Base-by-base conservation (phyloP, 1,140 invertebrate species). In the Anadara kagoshimensis region DNA sequence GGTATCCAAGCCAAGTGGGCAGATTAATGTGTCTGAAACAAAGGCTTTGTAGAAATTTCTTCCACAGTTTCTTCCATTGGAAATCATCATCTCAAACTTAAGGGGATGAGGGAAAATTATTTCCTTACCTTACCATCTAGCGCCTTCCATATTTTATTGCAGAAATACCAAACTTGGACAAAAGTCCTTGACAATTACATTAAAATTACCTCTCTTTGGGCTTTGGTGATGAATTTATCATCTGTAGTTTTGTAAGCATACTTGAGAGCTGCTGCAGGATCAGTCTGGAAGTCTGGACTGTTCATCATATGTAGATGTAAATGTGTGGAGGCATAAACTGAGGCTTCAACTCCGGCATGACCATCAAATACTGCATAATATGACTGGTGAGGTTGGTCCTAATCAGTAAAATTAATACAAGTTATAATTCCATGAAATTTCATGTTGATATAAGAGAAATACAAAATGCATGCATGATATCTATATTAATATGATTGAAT, bases 321-420 rank as follows among this genome's bases (percentile, higher is more conserved):
- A 89, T 98, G 96, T 57, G 94, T 93, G 45, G 94, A 93, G 82
- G 93, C 93, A 91, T 97, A 98, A 65, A 92, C 92, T 7, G 97
- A 96, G 51, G 97, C 97, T 76, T 97, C 94, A 22, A 93, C 91
- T 11, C 97, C 97, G n/a, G 94, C 95, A 88, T 99, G 97, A 1
- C 97, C 97, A 91, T 98, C 97, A 89, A 97, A 98, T 75, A 99
- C 94, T 58, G 95, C 97, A 90, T 96, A 98, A 90, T 88, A 90
- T 94, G 97, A 91, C 93, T 94, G 84, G 29, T 36, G 29, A 36
- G 29, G 29, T 36, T 36, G 29, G 7, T 36, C 29, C 29, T 36
- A 36, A 36, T 36, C 29, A 36, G 29, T 36, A 36, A 36, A 36
- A 36, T 36, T 36, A 36, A 36, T 36, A 7, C 29, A 36, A 36